Percentiles rank a stretch among this genome's conserved stretches.
phyloP scores from a whole-genome alignment of 2,113 vertebrate species.

The Neomonachus schauinslandi region DNA sequence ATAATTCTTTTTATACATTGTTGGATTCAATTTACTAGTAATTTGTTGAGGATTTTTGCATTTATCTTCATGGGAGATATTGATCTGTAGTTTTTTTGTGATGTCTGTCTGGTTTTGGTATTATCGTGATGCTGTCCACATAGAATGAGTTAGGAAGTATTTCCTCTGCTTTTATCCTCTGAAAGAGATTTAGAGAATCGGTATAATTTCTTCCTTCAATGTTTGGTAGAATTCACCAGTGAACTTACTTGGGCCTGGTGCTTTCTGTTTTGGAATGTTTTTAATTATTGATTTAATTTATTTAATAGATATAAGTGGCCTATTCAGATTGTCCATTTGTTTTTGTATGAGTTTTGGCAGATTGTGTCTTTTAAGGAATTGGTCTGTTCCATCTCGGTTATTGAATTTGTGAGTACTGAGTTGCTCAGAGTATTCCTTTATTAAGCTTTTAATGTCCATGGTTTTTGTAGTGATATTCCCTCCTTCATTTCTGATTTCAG shows the following conservation, averaged over 20 bases:
- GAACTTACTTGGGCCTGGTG: neutral
- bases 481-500: neutral
- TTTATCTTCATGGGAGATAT: neutral
- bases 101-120: neutral
- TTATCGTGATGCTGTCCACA: neutral
- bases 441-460: neutral
- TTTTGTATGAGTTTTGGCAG: neutral
- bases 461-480: neutral
- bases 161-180: neutral
- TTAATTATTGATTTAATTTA: neutral
- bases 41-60: neutral
- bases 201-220: neutral
- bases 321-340: neutral
- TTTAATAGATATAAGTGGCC: neutral
- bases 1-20: neutral
- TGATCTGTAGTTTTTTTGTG: neutral
- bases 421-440: neutral
- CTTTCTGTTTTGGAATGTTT: neutral
- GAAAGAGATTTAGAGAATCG: neutral
- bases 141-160: neutral
- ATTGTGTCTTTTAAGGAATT: neutral
- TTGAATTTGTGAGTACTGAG: neutral
- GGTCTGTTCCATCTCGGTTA: neutral
- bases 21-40: neutral
- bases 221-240: neutral